A percentile compares a stretch with the other conserved stretches of the same genome.
Evolutionary conservation across 2,797 vertebrate species (phyloP).

Genomic region (Scleropages formosus): DNA sequence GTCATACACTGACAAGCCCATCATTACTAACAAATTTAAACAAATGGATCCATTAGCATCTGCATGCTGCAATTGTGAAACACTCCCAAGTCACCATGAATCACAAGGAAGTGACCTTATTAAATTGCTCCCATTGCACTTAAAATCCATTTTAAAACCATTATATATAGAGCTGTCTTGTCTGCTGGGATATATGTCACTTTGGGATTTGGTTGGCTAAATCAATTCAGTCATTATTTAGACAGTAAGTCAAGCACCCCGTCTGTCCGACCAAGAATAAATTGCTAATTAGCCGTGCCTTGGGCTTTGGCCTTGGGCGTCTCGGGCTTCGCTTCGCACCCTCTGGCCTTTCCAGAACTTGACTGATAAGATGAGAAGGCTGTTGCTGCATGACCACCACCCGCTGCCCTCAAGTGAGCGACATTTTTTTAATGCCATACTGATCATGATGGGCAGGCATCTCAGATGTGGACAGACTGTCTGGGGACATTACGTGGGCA

Average conservation of each 20-base stretch:
- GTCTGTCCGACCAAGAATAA: neutral
- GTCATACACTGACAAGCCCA: too few relatives aligned
- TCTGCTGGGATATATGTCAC: too few relatives aligned
- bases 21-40: too few relatives aligned
- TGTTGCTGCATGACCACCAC: neutral
- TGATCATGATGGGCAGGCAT: too few relatives aligned
- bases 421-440: neutral
- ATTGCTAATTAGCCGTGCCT: slow-evolving; percentile 8
- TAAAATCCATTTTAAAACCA: too few relatives aligned
- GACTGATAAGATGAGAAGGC: neutral
- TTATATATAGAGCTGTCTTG: too few relatives aligned
- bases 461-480: neutral
- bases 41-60: too few relatives aligned
- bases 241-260: neutral
- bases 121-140: slow-evolving; percentile 2
- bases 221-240: neutral
- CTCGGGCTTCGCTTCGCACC: neutral
- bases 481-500: neutral
- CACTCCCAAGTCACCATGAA: too few relatives aligned
- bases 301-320: neutral
- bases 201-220: too few relatives aligned
- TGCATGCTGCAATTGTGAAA: too few relatives aligned
- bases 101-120: too few relatives aligned
- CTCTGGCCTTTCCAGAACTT: slow-evolving; percentile 2
- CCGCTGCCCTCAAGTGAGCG: neutral